A percentile compares a stretch with the other conserved stretches of the same genome.
phyloP scores from a whole-genome alignment of 2,888 invertebrate species.

The Erannis defoliaria region DNA sequence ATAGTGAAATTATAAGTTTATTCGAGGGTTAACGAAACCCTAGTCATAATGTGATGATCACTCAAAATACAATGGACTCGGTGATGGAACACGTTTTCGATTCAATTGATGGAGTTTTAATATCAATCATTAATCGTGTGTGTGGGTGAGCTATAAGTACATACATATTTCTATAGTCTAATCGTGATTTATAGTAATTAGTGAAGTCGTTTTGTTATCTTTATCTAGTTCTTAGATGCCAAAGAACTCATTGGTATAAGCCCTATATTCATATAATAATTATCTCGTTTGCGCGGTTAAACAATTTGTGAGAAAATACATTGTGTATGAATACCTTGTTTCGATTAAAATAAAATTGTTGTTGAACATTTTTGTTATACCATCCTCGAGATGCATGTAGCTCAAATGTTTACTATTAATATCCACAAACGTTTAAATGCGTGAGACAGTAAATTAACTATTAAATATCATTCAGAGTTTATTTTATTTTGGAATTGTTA shows the following conservation, averaged over 20 bases:
- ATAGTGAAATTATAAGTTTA: slow-evolving; percentile 6
- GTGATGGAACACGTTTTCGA: slow-evolving; percentile 52
- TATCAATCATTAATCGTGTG: slow-evolving; percentile 44
- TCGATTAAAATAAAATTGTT: too few relatives aligned
- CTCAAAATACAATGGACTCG: slow-evolving; percentile 45
- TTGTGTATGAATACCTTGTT: too few relatives aligned
- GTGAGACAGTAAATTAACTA: too few relatives aligned
- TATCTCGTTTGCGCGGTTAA: too few relatives aligned
- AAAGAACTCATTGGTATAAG: too few relatives aligned
- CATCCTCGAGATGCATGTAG: too few relatives aligned
- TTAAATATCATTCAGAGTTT: too few relatives aligned
- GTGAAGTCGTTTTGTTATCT: neutral
- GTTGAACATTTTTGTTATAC: too few relatives aligned
- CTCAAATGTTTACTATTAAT: too few relatives aligned
- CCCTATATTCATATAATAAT: neutral
- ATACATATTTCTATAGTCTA: slow-evolving; percentile 26
- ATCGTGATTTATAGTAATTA: slow-evolving; percentile 12
- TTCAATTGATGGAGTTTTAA: slow-evolving; percentile 43
- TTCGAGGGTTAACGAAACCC: slow-evolving; percentile 27
- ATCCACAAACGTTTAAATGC: too few relatives aligned
- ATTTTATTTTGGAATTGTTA: too few relatives aligned
- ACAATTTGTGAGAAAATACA: too few relatives aligned
- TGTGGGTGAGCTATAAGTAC: slow-evolving; percentile 32
- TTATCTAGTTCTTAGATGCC: neutral
- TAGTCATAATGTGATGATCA: slow-evolving; percentile 31